These are phyloP conservation scores for Dermochelys coriacea DNA, from an alignment of 2,797 vertebrate genomes.

Conservation along the genomic window DNA sequence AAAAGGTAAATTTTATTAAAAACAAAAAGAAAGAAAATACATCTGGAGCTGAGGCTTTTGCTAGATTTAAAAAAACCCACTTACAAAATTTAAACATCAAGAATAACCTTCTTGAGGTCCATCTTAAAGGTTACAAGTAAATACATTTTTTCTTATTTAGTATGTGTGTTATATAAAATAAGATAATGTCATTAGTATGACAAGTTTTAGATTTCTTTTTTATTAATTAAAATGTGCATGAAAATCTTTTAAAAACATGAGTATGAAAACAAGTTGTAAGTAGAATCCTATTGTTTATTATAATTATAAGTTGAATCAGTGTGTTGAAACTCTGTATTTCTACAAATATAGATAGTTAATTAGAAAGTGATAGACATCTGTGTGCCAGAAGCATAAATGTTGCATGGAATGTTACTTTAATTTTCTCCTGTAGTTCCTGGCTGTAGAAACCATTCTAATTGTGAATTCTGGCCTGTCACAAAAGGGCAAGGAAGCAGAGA, in stretches of 20 bases:
- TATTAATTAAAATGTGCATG: background rate
- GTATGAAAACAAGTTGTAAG: background rate
- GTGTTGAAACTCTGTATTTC: background rate
- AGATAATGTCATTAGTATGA: background rate
- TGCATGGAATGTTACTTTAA: background rate
- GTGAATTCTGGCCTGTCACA: background rate
- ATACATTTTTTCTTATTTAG: background rate
- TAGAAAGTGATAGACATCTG: background rate
- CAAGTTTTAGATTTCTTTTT: background rate
- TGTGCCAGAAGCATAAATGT: background rate
- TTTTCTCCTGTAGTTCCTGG: background rate
- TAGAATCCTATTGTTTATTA: background rate
- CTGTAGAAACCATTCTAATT: background rate
- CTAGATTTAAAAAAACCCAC: too few species aligned
- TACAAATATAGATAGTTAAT: background rate
- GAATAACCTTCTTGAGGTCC: too few species aligned
- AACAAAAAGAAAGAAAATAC: too few species aligned
- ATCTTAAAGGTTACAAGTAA: background rate
- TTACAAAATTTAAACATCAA: too few species aligned
- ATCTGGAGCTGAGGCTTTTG: too few species aligned
- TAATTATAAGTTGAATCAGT: background rate
- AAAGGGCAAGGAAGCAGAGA: background rate
- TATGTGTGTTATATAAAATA: background rate
- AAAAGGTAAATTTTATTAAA: too few species aligned
- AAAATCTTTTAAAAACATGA: constrained; percentile 14